Base-by-base conservation (phyloP, 1,140 invertebrate genomes). In the Drosophila ogumai region DNA sequence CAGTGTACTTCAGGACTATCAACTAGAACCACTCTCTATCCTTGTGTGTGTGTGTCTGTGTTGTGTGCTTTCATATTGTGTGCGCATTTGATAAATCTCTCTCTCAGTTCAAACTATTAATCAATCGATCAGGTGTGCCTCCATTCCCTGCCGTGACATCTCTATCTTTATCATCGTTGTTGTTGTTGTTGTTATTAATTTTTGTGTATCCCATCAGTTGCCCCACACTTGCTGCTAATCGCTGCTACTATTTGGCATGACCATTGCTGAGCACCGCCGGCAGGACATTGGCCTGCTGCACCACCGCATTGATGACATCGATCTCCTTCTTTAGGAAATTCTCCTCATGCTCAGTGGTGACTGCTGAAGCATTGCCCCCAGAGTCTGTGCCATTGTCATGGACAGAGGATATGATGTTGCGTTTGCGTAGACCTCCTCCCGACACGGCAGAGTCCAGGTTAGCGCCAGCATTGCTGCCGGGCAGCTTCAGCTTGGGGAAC, bases 241-340 rank as follows among this genome's bases (percentile, higher is more conserved):
- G 36, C 58, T 63, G 56, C 32, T 79, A 81, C 91, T 92, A 93
- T 90, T 93, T 92, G 58, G 90, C 92, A 86, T 93, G 92, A 9
- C 92, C 91, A 75, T 93, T 93, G 69, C 92, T 93, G 4, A 93
- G 78, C 58, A 93, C 92, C 34, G 90, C 92, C 31, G 92, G 92
- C 60, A 92, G 69, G 6, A 92, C 90, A 56, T 91, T 90, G 10
- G 85, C 79, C 60, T 92, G 90, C 58, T 92, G 90, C 32, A 92
- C 92, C 44, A 91, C 92, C 32, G 91, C 88, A 78, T 93, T 93
- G 15, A 93, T 91, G 7, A 90, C 92, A 57, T 92, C 92, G 19
- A 93, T 93, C 66, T 93, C 92, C 58, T 92, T 92, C 41, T 92
- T 92, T 3, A 93, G 40, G 41, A 93, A 93, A 0, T 81, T 76